Evolutionary conservation across 2,797 vertebrate genomes (phyloP).

Genomic region (Acanthis flammea): DNA sequence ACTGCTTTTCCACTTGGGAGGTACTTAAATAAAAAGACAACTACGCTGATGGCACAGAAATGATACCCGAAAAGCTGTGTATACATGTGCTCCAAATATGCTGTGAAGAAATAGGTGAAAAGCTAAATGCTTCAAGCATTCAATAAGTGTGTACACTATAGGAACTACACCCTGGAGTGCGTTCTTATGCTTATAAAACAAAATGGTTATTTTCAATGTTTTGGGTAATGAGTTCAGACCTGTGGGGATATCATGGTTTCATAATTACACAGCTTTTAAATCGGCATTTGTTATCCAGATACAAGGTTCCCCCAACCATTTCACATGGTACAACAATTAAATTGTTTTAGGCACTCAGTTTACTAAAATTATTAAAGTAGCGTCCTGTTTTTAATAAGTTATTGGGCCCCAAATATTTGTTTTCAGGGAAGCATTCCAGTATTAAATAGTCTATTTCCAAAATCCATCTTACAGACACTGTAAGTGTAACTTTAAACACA

Average conservation of each 20-base stretch:
- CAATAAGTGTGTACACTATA: constrained; percentile 44
- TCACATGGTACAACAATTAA: constrained; percentile 25
- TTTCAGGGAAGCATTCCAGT: constrained; percentile 55
- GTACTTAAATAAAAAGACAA: not conserved
- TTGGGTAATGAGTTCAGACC: constrained; percentile 53
- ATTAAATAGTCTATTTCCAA: constrained; percentile 39
- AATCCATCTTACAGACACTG: constrained; percentile 28
- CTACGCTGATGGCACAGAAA: not conserved
- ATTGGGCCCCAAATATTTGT: constrained; percentile 47
- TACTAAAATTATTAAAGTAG: constrained; percentile 48
- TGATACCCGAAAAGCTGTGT: not conserved
- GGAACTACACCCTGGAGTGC: constrained; percentile 61
- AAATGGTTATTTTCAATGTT: constrained; percentile 49
- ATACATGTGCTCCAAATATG: not conserved
- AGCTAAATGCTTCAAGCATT: constrained; percentile 52
- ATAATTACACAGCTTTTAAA: constrained; percentile 53
- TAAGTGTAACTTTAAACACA: constrained; percentile 58
- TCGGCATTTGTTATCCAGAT: constrained; percentile 4
- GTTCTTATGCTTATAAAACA: constrained; percentile 62
- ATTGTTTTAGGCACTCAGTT: constrained; percentile 17
- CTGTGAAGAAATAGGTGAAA: constrained; percentile 42
- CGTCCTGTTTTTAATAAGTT: constrained; percentile 46
- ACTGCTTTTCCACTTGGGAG: not conserved
- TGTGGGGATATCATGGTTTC: constrained; percentile 36
- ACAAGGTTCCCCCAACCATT: not conserved